Evolutionary conservation across 2,888 invertebrate species (phyloP), one percentile per base, ranked within the genome.

Genomic region (Leucoma salicis): DNA sequence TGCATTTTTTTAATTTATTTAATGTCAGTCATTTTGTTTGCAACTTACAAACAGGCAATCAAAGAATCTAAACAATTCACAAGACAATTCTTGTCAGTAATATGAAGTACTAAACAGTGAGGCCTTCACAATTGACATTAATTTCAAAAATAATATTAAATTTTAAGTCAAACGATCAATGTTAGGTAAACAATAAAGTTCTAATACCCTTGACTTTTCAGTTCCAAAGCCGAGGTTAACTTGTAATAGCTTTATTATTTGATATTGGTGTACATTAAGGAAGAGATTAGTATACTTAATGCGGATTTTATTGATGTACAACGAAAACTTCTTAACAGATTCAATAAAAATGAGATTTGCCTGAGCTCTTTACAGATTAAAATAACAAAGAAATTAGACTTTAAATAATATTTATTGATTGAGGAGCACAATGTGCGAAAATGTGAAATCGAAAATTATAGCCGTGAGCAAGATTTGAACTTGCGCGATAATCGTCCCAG

Each of bases 181-280:
- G 52, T 66, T 73, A 66, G 53, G 67, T 74, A 71, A 79, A 83
- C 79, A 82, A 82, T 78, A 49, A 61, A 73, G 50, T 49, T 66
- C 57, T 49, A 56, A 15, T 55, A 58, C 63, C 83, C 85, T 83
- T 86, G 85, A 82, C 81, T 81, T 82, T 78, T 81, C 24, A 39
- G 35, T 38, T 35, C 40, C 38, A 55, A 57, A 60, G 57, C 53
- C 75, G 72, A 82, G 78, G 81, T 66, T 71, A 60, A 28, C 13
- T 29, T 29, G 66, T 75, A 72, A 77, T 71, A 61, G 61, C 50
- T 67, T 63, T 70, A 70, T 74, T 73, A 69, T 70, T 58, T 53
- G 49, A 49, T 53, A 61, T 54, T 54, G 65, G 65, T 43, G 51
- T 54, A 66, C 63, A 63, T 68, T 66, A 56, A 71, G 73, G 71